Evolutionary conservation across 1,140 invertebrate genomes (phyloP).

Genomic region (Tribolium castaneum): DNA sequence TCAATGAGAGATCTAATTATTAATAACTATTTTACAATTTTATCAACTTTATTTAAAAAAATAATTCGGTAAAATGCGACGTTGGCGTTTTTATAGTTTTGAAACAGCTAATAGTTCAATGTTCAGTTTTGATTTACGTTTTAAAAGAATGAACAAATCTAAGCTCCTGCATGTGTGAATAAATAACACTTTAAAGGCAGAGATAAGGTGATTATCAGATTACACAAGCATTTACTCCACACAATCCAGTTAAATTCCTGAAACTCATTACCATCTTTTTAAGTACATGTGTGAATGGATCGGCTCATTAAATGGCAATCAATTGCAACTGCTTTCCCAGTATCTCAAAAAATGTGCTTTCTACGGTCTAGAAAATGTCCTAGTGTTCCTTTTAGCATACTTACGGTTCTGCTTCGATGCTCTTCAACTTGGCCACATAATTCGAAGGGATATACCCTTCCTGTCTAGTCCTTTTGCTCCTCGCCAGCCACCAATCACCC

Average conservation of each 20-base stretch:
- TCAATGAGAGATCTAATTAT: too few relatives aligned
- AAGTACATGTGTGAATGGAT: conserved; percentile 4
- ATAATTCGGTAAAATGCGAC: too few relatives aligned
- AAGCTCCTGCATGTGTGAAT: too few relatives aligned
- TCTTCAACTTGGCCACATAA: conserved; percentile 98
- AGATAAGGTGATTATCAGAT: too few relatives aligned
- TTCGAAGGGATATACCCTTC: conserved; percentile 99
- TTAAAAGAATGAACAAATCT: too few relatives aligned
- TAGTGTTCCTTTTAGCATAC: conserved; percentile 58
- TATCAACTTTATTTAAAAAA: too few relatives aligned
- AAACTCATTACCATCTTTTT: not conserved
- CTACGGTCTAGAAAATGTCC: not conserved
- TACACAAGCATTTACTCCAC: too few relatives aligned
- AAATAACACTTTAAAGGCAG: too few relatives aligned
- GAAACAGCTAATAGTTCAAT: too few relatives aligned
- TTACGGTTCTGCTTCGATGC: conserved; percentile 99
- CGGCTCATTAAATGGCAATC: not conserved
- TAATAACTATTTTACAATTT: too few relatives aligned
- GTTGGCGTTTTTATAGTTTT: too few relatives aligned
- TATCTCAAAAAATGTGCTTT: not conserved
- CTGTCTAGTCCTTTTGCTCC: conserved; percentile 92
- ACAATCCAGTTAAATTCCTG: not conserved
- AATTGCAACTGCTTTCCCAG: not conserved
- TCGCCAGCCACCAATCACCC: conserved; percentile 98
- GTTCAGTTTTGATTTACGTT: too few relatives aligned